Percentiles rank a stretch among this genome's conserved stretches.
Conservation (phyloP, 2,113 vertebrate species). For the Hydropotes inermis region DNA sequence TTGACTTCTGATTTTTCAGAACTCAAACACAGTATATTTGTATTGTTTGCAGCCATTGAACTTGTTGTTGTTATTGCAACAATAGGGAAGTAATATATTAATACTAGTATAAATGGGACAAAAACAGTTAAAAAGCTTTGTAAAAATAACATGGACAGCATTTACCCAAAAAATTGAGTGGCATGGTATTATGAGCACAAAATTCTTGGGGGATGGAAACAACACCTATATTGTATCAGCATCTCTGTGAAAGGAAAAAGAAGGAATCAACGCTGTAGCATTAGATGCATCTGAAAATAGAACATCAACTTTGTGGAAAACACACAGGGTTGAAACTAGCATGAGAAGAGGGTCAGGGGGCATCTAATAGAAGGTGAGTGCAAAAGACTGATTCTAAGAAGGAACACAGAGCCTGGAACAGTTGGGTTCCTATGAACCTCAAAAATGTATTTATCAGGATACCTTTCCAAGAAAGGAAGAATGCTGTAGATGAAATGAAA, state of each 20-base stretch:
- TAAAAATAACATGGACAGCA: not conserved
- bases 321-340: not conserved
- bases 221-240: not conserved
- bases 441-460: not conserved
- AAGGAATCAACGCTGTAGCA: not conserved
- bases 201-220: not conserved
- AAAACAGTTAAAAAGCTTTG: not conserved
- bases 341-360: accelerated
- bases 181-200: not conserved
- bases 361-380: not conserved
- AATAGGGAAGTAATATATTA: not conserved
- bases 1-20: not conserved
- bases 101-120: not conserved
- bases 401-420: not conserved
- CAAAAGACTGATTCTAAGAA: not conserved
- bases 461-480: not conserved
- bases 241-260: not conserved
- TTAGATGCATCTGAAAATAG: not conserved
- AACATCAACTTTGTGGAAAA: not conserved
- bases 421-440: not conserved
- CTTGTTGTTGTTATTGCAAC: not conserved
- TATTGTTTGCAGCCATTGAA: not conserved
- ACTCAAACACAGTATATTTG: not conserved
- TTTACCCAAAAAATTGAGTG: not conserved
- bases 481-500: not conserved